Conservation (phyloP, 2,797 vertebrate species). For the Aeoliscus strigatus region DNA sequence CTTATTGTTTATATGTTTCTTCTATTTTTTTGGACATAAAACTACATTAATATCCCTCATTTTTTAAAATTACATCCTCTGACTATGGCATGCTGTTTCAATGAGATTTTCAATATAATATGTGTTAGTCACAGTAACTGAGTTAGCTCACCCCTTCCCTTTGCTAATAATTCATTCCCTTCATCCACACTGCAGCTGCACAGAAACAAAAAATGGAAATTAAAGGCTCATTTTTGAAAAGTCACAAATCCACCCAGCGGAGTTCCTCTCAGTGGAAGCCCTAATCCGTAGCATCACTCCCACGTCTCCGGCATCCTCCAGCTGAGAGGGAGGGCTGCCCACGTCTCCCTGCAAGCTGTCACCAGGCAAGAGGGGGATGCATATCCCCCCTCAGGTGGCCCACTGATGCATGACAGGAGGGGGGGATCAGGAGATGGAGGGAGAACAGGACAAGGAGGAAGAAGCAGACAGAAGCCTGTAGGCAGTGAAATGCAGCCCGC, state of each 20-base stretch:
- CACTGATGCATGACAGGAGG: conserved; percentile 39
- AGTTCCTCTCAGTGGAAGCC: conserved; percentile 32
- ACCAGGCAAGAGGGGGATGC: conserved; percentile 39
- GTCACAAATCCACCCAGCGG: conserved; percentile 14
- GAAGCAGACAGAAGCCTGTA: conserved; percentile 35
- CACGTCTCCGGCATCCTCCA: conserved; percentile 26
- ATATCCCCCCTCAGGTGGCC: conserved; percentile 44
- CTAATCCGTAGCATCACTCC: conserved; percentile 33
- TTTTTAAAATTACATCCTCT: too few relatives aligned
- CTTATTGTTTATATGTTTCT: too few relatives aligned
- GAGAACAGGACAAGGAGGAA: conserved; percentile 16
- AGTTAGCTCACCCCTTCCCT: neutral
- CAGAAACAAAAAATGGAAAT: conserved; percentile 11
- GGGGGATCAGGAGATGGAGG: conserved; percentile 27
- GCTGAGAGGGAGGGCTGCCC: conserved; percentile 39
- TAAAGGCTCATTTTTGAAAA: conserved; percentile 8
- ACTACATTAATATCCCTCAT: too few relatives aligned
- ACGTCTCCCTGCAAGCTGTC: conserved; percentile 58
- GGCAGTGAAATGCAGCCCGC: conserved; percentile 45
- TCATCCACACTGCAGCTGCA: neutral
- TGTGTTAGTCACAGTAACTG: too few relatives aligned
- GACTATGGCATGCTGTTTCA: too few relatives aligned
- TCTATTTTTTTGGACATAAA: too few relatives aligned
- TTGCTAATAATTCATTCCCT: too few relatives aligned
- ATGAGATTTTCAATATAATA: too few relatives aligned